These are phyloP conservation scores for Synaphobranchus kaupii DNA, from an alignment of 2,797 vertebrate species.

Conservation along the genomic window DNA sequence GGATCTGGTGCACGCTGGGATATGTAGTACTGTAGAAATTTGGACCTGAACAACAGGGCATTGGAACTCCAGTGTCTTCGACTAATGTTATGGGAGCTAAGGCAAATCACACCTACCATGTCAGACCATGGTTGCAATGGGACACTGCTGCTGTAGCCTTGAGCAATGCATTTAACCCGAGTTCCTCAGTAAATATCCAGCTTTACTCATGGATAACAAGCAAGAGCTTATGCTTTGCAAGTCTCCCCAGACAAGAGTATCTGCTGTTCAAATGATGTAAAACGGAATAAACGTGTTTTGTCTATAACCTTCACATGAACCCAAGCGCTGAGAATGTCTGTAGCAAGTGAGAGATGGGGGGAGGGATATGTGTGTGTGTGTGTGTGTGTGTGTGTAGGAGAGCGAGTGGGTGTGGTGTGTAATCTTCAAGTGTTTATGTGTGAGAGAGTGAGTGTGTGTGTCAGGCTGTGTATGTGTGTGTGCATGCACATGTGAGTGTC, in stretches of 20 bases:
- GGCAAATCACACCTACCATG: not conserved
- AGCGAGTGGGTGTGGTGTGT: no score
- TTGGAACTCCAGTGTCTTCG: not conserved
- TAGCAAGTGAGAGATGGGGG: not conserved
- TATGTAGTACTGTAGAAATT: not conserved
- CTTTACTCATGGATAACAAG: not conserved
- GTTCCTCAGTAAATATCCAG: not conserved
- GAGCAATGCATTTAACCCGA: not conserved
- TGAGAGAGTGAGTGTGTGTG: no score
- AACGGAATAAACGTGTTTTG: not conserved
- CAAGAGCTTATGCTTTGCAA: not conserved
- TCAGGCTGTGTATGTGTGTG: not conserved
- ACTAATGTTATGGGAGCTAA: not conserved
- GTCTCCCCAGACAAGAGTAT: constrained; percentile 12
- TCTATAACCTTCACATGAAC: constrained; percentile 14
- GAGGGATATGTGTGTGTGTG: not conserved
- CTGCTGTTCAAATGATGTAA: constrained; percentile 13
- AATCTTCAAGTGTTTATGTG: no score
- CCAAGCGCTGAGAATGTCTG: not conserved
- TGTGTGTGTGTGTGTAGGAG: not conserved
- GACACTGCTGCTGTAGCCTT: not conserved
- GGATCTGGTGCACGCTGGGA: not conserved
- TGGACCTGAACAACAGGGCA: not conserved
- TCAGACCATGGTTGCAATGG: not conserved
- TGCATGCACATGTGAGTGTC: not conserved